Conservation (phyloP, 2,113 vertebrate species). For the Tupaia tana region DNA sequence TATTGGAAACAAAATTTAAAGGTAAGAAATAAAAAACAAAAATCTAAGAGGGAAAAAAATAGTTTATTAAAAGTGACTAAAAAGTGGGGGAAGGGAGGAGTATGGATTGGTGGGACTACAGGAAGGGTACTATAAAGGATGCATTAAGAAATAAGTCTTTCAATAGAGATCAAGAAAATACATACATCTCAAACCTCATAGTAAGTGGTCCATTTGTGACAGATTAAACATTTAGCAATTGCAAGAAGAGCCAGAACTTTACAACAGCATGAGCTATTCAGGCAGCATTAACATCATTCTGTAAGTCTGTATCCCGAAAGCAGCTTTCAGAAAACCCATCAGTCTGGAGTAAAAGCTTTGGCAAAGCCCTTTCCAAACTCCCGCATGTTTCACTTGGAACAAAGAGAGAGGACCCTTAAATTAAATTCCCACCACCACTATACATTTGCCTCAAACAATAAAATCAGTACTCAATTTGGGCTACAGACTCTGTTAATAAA, state of each 20-base stretch:
- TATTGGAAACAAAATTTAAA: slow-evolving; percentile 13
- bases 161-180: slow-evolving; percentile 18
- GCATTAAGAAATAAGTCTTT: background rate
- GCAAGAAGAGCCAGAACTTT: background rate
- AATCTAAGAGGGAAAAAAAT: background rate
- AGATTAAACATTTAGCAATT: background rate
- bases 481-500: slow-evolving; percentile 12
- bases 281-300: background rate
- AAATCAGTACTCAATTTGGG: background rate
- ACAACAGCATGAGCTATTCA: background rate
- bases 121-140: background rate
- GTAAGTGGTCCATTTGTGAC: background rate
- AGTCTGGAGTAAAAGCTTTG: background rate
- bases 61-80: background rate
- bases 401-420: background rate
- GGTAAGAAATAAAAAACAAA: background rate
- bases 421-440: background rate
- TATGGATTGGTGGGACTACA: background rate
- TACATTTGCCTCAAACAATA: slow-evolving; percentile 49
- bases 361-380: slow-evolving; percentile 9
- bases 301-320: slow-evolving; percentile 24
- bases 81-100: background rate
- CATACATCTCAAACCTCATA: background rate
- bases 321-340: slow-evolving; percentile 24
- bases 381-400: background rate